These are phyloP conservation scores for Rhabdomys dilectus DNA, from an alignment of 2,113 vertebrate species.

Conservation along the genomic window DNA sequence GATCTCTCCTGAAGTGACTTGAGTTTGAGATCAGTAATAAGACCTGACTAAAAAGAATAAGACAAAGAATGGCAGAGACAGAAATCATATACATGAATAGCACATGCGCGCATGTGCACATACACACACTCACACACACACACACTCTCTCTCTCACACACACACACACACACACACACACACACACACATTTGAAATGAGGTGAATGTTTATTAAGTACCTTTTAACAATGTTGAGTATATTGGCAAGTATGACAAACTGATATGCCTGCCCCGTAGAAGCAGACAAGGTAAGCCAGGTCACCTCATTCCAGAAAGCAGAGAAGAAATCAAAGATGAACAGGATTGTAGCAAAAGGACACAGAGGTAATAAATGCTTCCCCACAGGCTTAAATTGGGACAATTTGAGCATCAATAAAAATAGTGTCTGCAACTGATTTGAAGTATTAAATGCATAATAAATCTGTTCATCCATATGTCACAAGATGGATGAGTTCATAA, in stretches of 20 bases:
- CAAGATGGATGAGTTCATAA: background rate
- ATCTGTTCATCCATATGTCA: background rate
- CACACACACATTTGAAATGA: background rate
- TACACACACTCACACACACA: too few relatives aligned
- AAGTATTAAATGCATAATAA: conserved; percentile 5
- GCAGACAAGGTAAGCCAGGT: background rate
- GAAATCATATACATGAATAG: background rate
- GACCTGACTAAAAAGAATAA: background rate
- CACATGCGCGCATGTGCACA: background rate
- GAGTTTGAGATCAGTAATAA: background rate
- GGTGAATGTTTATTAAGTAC: background rate
- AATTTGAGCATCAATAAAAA: background rate
- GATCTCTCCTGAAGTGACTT: background rate
- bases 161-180: background rate
- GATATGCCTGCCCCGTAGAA: background rate
- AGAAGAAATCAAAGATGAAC: background rate
- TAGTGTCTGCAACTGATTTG: background rate
- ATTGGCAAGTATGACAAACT: background rate
- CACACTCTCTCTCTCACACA: too few relatives aligned
- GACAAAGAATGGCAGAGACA: background rate
- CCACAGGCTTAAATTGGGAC: background rate
- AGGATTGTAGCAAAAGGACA: background rate
- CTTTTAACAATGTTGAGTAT: background rate
- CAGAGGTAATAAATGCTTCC: background rate
- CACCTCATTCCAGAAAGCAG: background rate